Evolutionary conservation across 2,888 invertebrate species (phyloP).

Genomic region (Melanophora roralis): DNA sequence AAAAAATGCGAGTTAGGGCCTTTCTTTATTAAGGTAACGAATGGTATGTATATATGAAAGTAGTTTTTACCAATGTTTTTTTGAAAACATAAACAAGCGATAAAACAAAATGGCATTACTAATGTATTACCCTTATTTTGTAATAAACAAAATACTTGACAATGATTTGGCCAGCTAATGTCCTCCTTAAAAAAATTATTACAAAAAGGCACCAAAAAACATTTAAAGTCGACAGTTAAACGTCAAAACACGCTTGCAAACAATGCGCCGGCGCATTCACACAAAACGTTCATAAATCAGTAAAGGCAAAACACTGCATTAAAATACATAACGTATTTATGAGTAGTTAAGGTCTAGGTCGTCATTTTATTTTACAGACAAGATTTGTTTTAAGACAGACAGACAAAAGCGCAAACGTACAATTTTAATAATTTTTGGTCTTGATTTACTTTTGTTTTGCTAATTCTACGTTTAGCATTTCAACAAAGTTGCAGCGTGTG

Average conservation of each 20-base stretch:
- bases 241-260: constrained; percentile 7
- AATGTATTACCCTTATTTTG: constrained; percentile 46
- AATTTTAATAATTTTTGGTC: neutral
- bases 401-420: neutral
- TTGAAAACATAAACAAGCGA: too few relatives aligned
- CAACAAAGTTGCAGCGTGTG: constrained; percentile 27
- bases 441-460: constrained; percentile 10
- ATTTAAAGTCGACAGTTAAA: neutral
- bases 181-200: constrained; percentile 16
- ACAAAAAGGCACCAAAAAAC: neutral
- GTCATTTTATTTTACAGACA: constrained; percentile 42
- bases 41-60: too few relatives aligned
- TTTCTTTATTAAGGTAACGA: too few relatives aligned
- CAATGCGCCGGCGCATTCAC: constrained; percentile 52
- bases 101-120: neutral
- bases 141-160: constrained; percentile 54
- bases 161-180: constrained; percentile 43
- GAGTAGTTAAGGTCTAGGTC: constrained; percentile 56
- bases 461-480: neutral
- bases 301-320: constrained; percentile 13
- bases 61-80: too few relatives aligned
- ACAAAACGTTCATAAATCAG: constrained; percentile 39
- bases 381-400: neutral
- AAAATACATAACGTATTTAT: neutral
- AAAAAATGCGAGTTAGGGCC: too few relatives aligned